Conservation (phyloP, 2,797 vertebrate genomes). For the Phataginus tetradactyla region DNA sequence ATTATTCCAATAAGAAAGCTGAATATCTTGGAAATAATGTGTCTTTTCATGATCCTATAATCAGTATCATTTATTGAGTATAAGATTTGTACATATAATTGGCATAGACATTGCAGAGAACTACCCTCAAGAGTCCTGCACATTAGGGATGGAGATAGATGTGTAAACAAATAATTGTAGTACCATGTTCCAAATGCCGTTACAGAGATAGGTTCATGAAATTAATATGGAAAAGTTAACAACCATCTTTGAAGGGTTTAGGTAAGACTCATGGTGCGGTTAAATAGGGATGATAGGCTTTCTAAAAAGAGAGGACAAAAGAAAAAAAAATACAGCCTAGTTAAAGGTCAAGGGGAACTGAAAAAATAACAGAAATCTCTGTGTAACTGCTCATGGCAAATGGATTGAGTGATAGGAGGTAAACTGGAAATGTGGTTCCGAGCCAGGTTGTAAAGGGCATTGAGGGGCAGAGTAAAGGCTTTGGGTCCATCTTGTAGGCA, state of each 20-base stretch:
- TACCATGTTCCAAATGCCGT: neutral
- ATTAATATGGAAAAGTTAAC: neutral
- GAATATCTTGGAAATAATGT: neutral
- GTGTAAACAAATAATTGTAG: neutral
- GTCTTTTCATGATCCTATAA: neutral
- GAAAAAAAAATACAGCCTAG: neutral
- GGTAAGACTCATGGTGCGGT: neutral
- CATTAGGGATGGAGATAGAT: neutral
- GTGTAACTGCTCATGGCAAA: neutral
- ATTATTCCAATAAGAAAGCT: neutral
- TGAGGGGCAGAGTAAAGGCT: neutral
- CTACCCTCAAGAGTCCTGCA: neutral
- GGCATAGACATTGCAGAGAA: neutral
- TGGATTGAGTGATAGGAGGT: neutral
- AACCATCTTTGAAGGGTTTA: neutral
- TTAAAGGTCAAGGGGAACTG: neutral
- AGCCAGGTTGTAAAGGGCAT: neutral
- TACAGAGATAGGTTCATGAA: neutral
- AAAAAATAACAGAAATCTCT: neutral
- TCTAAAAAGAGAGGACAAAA: neutral
- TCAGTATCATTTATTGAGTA: neutral
- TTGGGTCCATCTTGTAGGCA: neutral
- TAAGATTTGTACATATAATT: neutral
- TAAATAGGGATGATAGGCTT: slow-evolving; percentile 5
- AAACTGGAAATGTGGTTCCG: neutral